These are phyloP conservation scores for Cydia fagiglandana DNA, from an alignment of 1,140 invertebrate species.

Conservation along the genomic window DNA sequence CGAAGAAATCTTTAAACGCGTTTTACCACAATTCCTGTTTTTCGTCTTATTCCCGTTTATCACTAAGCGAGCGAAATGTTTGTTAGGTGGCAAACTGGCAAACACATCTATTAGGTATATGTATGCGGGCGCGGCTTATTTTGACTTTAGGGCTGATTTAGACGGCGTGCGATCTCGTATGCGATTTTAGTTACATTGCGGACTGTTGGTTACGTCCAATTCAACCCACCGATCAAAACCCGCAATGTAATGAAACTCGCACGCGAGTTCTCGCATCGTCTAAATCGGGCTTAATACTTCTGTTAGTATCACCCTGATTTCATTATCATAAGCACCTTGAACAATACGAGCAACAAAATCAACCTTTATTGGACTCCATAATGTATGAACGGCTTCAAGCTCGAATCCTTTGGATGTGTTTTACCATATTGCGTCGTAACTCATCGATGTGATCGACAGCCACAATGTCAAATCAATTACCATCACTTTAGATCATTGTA, in stretches of 20 bases:
- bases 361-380: background rate
- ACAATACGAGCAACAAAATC: conserved; percentile 6
- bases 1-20: no score
- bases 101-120: background rate
- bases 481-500: conserved; percentile 45
- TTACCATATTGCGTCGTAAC: conserved; percentile 39
- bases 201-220: no score
- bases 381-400: conserved; percentile 27
- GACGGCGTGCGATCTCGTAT: no score
- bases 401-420: conserved; percentile 47
- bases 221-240: no score
- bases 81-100: background rate
- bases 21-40: no score
- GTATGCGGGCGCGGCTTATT: background rate
- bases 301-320: conserved; percentile 5
- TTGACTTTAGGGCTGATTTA: no score
- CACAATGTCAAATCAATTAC: conserved; percentile 53
- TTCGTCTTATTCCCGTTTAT: no score
- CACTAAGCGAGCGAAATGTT: no score
- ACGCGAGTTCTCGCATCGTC: no score
- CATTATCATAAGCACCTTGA: conserved; percentile 13
- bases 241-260: no score
- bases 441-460: conserved; percentile 44
- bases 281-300: conserved; percentile 15
- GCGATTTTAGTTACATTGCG: no score